Evolutionary conservation across 2,888 invertebrate species (phyloP), one percentile per base, ranked within the genome.

Genomic region (Euzophera pinguis): DNA sequence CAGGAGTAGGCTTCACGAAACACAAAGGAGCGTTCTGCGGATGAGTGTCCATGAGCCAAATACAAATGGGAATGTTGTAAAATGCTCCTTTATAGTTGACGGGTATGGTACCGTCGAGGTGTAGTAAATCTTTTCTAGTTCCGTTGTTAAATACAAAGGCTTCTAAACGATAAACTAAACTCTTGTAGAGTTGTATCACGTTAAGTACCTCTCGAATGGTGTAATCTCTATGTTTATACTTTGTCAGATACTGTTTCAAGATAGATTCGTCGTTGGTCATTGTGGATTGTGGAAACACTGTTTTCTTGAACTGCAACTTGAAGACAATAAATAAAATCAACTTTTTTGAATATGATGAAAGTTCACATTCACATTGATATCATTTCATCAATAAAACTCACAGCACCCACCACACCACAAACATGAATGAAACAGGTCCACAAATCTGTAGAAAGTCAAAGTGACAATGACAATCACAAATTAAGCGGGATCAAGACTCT

Each of bases 41-140:
- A 91, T 99, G 98, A 3, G 98, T 98, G 75, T 99, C 98, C 94
- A 98, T 95, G 48, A 99, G 78, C 97, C 98, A 99, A 69, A 99
- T 95, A 75, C 96, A 95, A 38, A 99, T 94, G 10, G 99, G 99
- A 80, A 99, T 99, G 87, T 99, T 97, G 86, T 99, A 99, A 43
- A 91, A 93, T 54, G 92, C 90, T 87, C 97, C 96, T 93, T 96
- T 97, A 77, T 95, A 98, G 51, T 92, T 91, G 0, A 99, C 97
- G 41, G 98, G 99, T 69, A 99, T 96, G 6, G 98, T 99, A 51
- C 99, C 99, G 73, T 94, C 93, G 50, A 99, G 90, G 78, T 95
- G 95, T 37, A 98, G 91, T 60, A 99, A 88, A 53, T 97, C 95
- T 81, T 95, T 95, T 41, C 92, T 90, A 0, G 91, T 91, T 39